A percentile compares a stretch with the other conserved stretches of the same genome.
Conservation (phyloP, 92 coral and sea anemone species). For the Anthopleura xanthogrammica region DNA sequence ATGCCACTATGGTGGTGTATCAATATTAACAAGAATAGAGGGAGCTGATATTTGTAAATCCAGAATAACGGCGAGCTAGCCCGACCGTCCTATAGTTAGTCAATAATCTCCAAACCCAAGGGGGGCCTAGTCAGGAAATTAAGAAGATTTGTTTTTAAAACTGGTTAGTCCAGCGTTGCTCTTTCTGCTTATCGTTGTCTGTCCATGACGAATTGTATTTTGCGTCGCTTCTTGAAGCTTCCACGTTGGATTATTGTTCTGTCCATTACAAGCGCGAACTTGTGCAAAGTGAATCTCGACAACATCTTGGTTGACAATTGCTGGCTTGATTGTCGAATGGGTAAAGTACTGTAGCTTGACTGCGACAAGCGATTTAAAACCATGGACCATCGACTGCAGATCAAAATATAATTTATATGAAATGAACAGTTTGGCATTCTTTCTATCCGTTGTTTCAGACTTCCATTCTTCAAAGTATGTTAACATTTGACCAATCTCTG, state of each 20-base stretch:
- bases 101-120: no score
- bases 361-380: slow-evolving; percentile 3
- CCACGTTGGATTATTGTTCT: slow-evolving; percentile 23
- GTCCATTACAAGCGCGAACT: slow-evolving; percentile 30
- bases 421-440: slow-evolving; percentile 18
- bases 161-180: slow-evolving; percentile 24
- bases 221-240: slow-evolving; percentile 8
- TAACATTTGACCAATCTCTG: slow-evolving; percentile 14
- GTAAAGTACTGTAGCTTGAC: slow-evolving; percentile 13
- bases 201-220: slow-evolving; percentile 33
- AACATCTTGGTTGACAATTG: slow-evolving; percentile 23
- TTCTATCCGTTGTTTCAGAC: not conserved
- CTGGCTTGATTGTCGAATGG: not conserved
- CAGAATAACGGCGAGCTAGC: no score
- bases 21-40: no score
- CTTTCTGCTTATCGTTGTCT: slow-evolving; percentile 33
- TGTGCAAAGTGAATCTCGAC: slow-evolving; percentile 30
- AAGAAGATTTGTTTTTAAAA: no score
- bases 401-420: slow-evolving; percentile 47
- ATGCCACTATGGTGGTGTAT: no score
- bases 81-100: no score
- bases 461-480: slow-evolving; percentile 34
- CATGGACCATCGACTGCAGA: slow-evolving; percentile 35
- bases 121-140: no score
- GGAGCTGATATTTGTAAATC: no score